Conservation (phyloP, 1,140 invertebrate genomes). For the Anoplolepis gracilipes region DNA sequence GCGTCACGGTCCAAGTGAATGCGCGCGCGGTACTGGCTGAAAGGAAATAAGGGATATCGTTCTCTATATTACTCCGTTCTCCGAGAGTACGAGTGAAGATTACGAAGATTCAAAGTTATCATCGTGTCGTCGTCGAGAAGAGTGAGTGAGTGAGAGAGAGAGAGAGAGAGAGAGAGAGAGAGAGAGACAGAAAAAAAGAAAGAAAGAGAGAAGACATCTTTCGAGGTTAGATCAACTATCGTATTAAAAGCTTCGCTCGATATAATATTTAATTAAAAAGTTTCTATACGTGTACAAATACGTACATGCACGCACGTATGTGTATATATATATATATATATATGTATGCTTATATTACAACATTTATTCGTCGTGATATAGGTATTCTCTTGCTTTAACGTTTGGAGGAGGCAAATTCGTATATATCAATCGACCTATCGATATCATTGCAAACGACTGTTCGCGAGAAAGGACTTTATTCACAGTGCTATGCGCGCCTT, state of each 20-base stretch:
- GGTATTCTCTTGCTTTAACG: not conserved
- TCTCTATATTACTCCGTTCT: not conserved
- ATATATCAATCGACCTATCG: conserved; percentile 1
- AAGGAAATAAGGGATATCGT: not conserved
- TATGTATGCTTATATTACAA: too few species aligned
- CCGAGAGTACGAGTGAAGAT: conserved; percentile 1
- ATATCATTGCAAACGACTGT: not conserved
- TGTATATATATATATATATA: not conserved
- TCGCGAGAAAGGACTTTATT: too few species aligned
- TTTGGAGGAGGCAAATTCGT: not conserved
- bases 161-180: not conserved
- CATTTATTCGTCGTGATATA: not conserved
- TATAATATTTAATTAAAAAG: not conserved
- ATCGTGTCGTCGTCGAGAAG: not conserved
- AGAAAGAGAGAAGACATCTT: not conserved
- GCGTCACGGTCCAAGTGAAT: conserved; percentile 60
- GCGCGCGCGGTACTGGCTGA: conserved; percentile 55
- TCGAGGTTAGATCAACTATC: conserved; percentile 32
- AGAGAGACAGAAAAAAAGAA: not conserved
- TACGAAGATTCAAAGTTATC: not conserved
- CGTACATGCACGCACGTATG: not conserved
- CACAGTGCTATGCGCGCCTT: not conserved
- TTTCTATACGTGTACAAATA: not conserved
- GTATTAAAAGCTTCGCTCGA: not conserved
- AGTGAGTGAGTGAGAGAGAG: not conserved